A percentile compares a stretch with the other conserved stretches of the same genome.
Evolutionary conservation across 1,140 invertebrate genomes (phyloP).

Genomic region (Cheumatopsyche charites): DNA sequence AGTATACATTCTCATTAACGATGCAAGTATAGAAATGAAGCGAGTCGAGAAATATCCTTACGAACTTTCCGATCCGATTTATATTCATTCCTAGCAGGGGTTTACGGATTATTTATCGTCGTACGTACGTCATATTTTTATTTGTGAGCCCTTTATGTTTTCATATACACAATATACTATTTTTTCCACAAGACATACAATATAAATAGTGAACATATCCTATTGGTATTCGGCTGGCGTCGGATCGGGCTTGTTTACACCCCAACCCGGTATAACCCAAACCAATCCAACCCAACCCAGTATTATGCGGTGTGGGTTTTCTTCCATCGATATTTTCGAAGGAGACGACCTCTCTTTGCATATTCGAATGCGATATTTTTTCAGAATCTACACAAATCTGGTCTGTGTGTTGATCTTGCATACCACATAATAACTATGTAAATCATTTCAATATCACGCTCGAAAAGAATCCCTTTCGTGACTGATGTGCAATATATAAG

Average conservation of each 20-base stretch:
- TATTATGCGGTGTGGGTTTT: background rate
- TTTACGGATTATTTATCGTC: constrained; percentile 12
- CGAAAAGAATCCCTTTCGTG: constrained; percentile 40
- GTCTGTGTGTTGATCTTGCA: constrained; percentile 36
- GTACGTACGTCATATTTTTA: constrained; percentile 20
- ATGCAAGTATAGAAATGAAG: too few species aligned
- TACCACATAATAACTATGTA: constrained; percentile 48
- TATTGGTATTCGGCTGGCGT: constrained; percentile 28
- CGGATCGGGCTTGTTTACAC: background rate
- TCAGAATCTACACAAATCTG: too few species aligned
- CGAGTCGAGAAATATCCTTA: too few species aligned
- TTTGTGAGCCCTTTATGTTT: constrained; percentile 10
- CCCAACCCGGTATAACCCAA: constrained; percentile 1
- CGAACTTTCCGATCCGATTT: background rate
- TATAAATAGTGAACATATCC: constrained; percentile 32
- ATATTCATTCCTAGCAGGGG: constrained; percentile 1
- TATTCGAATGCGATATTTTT: constrained; percentile 5
- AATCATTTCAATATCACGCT: constrained; percentile 48
- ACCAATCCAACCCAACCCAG: background rate
- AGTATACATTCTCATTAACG: too few species aligned
- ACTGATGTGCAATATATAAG: constrained; percentile 31
- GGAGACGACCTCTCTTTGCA: background rate
- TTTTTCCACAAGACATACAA: background rate
- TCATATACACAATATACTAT: background rate
- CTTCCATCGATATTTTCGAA: constrained; percentile 34